These are phyloP conservation scores for Bubo scandiacus DNA, from an alignment of 2,113 vertebrate species.

Conservation along the genomic window DNA sequence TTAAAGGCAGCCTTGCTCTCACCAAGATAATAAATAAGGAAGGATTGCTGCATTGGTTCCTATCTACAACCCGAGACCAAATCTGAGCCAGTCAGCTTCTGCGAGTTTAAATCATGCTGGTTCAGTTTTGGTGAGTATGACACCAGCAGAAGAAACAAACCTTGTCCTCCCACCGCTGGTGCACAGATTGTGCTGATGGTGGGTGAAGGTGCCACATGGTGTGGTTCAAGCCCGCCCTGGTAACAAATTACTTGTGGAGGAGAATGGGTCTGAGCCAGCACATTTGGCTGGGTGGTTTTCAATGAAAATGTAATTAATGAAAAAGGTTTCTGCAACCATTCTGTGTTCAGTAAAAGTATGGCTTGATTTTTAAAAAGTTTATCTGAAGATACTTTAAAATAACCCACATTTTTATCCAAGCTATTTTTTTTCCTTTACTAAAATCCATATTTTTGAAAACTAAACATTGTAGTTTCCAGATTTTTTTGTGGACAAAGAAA, in stretches of 20 bases:
- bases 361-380: background rate
- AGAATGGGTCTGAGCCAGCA: background rate
- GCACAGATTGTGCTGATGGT: accelerated
- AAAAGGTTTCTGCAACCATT: background rate
- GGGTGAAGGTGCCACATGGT: background rate
- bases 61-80: background rate
- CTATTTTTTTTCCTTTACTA: background rate
- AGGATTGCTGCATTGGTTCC: background rate
- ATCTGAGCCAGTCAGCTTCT: background rate
- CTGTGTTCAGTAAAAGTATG: background rate
- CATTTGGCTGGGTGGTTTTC: background rate
- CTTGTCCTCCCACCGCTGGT: background rate
- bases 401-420: background rate
- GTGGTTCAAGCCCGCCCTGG: background rate
- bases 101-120: background rate
- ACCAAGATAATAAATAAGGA: background rate
- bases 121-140: background rate
- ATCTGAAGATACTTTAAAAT: background rate
- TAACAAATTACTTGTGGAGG: background rate
- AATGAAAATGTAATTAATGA: background rate
- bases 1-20: background rate
- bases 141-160: background rate
- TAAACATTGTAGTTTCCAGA: background rate
- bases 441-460: background rate
- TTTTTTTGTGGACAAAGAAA: background rate